Evolutionary conservation across 2,113 vertebrate genomes (phyloP), one percentile per base, ranked within the genome.

Genomic region (Erinaceus europaeus): DNA sequence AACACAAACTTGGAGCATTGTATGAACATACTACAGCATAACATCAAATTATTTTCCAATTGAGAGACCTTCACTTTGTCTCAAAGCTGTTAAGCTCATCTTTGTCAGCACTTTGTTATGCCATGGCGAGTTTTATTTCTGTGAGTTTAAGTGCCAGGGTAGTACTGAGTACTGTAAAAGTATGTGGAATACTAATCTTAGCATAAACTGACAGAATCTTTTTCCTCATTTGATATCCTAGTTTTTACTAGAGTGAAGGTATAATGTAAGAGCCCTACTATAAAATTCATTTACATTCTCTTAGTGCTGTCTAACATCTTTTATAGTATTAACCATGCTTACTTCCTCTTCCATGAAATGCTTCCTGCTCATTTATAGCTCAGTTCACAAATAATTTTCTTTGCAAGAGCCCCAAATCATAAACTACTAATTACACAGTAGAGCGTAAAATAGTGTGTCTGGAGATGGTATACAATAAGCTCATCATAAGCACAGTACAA

Each of bases 361-460:
- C 9, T 10, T 18, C 14, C 5, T 14, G 3, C 27, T 48, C 3
- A n/a, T 17, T 46, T 36, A 61, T 59, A 15, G 95, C 92, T n/a
- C n/a, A n/a, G n/a, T n/a, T n/a, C n/a, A 93, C 93, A 96, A 95
- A 96, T 96, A 94, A 91, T 96, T 96, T 94, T 94, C 72, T 96
- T 96, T 96, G 91, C 84, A 94, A 89, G 88, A 80, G 95, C 92
- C 93, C 34, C 85, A 90, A 96, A 20, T 52, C 9, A 52, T 9
- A 13, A 52, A 52, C 50, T 52, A 13, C 13, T 13, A 4, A 52
- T 52, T 15, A 52, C 13, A 52, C 20, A 52, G 9, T 9, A 52
- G 50, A 13, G 73, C 18, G 2, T 44, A 78, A 1, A 78, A 65
- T 23, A 78, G 55, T n/a, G 3, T 13, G 20, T 52, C 20, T 52